phyloP scores from a whole-genome alignment of 2,888 invertebrate genomes.

The Bugulina stolonifera region DNA sequence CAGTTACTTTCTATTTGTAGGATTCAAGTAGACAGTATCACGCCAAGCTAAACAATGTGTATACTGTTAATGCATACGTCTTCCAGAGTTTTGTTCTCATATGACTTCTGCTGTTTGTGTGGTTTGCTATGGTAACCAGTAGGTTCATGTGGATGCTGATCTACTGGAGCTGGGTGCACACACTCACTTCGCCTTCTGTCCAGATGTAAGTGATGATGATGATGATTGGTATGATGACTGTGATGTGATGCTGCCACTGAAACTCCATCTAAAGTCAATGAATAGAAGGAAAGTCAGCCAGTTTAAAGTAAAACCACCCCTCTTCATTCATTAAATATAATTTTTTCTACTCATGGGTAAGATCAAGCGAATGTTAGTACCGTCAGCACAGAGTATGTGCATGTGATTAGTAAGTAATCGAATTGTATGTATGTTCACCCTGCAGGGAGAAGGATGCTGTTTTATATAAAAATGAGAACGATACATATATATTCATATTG shows the following conservation, averaged over 20 bases:
- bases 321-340: too few relatives aligned
- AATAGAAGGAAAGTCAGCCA: not conserved
- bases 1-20: too few relatives aligned
- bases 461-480: too few relatives aligned
- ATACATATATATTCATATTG: too few relatives aligned
- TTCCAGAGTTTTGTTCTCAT: not conserved
- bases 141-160: not conserved
- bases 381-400: too few relatives aligned
- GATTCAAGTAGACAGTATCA: too few relatives aligned
- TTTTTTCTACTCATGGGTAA: too few relatives aligned
- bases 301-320: not conserved
- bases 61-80: not conserved
- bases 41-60: not conserved
- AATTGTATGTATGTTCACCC: too few relatives aligned
- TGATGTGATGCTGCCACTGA: not conserved
- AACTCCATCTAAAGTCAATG: not conserved
- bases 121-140: not conserved
- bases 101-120: not conserved
- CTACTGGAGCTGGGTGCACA: not conserved
- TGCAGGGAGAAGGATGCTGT: too few relatives aligned
- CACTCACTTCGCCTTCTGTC: conserved; percentile 10
- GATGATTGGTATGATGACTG: not conserved
- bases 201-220: not conserved
- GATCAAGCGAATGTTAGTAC: too few relatives aligned
- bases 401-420: too few relatives aligned